Conservation (phyloP, 2,888 invertebrate species). For the Creontiades dilutus region DNA sequence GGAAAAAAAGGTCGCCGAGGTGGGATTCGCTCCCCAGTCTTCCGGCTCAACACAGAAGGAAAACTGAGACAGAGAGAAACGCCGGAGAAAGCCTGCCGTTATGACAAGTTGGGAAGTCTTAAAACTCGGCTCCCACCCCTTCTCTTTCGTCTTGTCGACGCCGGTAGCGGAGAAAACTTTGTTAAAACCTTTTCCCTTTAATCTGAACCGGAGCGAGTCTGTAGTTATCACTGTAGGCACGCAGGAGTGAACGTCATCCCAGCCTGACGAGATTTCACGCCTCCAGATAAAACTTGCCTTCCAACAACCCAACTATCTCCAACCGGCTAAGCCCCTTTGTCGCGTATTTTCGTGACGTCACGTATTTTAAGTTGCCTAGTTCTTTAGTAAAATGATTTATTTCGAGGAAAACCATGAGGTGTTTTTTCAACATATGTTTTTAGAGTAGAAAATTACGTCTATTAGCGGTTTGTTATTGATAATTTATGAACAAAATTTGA, state of each 20-base stretch:
- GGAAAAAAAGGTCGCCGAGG: background rate
- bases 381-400: background rate
- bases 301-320: background rate
- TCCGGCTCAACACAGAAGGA: background rate
- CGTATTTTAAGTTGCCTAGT: background rate
- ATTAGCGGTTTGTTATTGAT: no score
- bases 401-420: no score
- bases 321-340: background rate
- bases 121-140: conserved; percentile 14
- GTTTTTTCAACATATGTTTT: no score
- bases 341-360: background rate
- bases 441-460: no score
- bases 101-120: conserved; percentile 64
- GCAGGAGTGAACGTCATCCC: conserved; percentile 36
- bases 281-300: conserved; percentile 52
- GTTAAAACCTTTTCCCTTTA: conserved; percentile 61
- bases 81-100: conserved; percentile 41
- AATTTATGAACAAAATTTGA: no score
- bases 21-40: background rate
- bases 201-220: conserved; percentile 44
- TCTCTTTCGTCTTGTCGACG: background rate
- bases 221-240: conserved; percentile 37
- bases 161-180: conserved; percentile 51
- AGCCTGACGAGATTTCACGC: conserved; percentile 55
- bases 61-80: conserved; percentile 8